Conservation (phyloP, 2,113 vertebrate genomes). For the Hemiscyllium ocellatum region DNA sequence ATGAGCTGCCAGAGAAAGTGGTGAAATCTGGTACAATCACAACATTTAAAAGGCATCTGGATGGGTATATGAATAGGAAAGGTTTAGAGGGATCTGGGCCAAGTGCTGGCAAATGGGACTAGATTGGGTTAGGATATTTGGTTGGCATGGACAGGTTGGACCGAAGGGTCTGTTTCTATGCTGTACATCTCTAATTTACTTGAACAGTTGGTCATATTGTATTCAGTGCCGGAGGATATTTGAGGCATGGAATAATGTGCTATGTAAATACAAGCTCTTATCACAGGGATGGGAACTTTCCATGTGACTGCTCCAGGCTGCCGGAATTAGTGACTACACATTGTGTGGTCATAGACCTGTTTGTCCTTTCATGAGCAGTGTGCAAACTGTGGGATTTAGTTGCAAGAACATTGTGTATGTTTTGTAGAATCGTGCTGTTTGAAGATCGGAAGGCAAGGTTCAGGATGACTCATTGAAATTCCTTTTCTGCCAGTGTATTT, state of each 20-base stretch:
- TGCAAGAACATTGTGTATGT: background rate
- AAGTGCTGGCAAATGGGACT: no score
- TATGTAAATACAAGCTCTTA: background rate
- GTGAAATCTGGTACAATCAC: no score
- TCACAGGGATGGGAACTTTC: background rate
- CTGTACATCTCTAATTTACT: no score
- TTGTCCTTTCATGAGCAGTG: background rate
- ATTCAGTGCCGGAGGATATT: background rate
- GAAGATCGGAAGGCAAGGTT: constrained; percentile 1
- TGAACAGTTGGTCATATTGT: no score
- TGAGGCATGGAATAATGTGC: background rate
- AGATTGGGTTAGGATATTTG: no score
- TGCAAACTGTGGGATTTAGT: background rate
- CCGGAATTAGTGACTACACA: background rate
- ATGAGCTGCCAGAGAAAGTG: no score
- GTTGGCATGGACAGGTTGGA: no score
- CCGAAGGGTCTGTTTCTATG: no score
- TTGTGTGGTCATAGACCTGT: background rate
- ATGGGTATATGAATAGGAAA: no score
- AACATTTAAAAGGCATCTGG: no score
- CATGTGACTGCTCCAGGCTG: constrained; percentile 1
- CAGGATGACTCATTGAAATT: background rate
- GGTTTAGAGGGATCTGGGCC: no score
- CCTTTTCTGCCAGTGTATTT: background rate
- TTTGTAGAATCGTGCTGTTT: background rate